Evolutionary conservation across 1,140 invertebrate genomes (phyloP), one percentile per base, ranked within the genome.

Genomic region (Copidosoma floridanum): DNA sequence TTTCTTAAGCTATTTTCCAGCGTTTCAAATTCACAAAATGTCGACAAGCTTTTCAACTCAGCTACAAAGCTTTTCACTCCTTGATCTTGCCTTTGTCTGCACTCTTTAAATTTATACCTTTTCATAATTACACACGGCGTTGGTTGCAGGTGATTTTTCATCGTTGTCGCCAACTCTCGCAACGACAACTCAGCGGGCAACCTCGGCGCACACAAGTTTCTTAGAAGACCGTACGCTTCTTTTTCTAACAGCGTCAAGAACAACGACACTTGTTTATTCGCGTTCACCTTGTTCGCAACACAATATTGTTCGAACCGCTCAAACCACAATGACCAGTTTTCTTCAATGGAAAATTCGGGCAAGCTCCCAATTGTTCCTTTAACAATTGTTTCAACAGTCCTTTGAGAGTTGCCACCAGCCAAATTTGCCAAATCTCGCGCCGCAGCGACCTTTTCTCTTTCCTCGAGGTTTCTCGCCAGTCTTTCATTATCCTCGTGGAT

Each of bases 111-210:
- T n/a, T n/a, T n/a, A n/a, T n/a, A n/a, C n/a, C n/a, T n/a, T n/a
- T n/a, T n/a, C n/a, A n/a, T 18, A 7, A 73, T 70, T 10, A 68
- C 57, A 12, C 68, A 75, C 1, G 67, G 62, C 18, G 59, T 55
- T 1, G 72, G 75, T 41, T 75, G 54, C 32, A 75, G 50, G 48
- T 75, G 68, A 5, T 68, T 41, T 18, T 62, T 62, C 63, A 75
- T 68, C 1, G 71, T 61, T 27, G 23, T 47, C 10, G 62, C 61
- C 38, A 74, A 61, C 24, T 74, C 64, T 67, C 27, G 69, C 68
- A 10, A 44, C 43, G 26, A 65, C 65, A 2, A 71, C 72, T 8
- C 65, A 51, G 1, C 29, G 27, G 11, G 73, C 12, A 67, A 50
- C 0, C 27, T 23, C 8, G 69, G 71, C 6, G 65, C 57, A 48